phyloP scores from a whole-genome alignment of 2,888 invertebrate species.

The Reticulitermes lucifugus region DNA sequence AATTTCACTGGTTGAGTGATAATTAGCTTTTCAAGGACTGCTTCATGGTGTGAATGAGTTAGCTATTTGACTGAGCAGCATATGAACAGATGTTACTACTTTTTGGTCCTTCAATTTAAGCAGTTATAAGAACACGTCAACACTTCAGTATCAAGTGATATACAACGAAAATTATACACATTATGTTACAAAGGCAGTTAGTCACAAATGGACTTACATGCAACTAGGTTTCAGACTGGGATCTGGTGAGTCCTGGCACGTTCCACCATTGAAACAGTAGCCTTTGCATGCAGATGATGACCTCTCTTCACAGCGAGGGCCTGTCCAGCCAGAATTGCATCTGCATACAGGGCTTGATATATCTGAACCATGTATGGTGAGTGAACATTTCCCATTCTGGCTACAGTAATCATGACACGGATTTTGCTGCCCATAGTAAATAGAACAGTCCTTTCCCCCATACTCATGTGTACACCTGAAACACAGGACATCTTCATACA shows the following conservation, averaged over 20 bases:
- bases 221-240: conserved; percentile 61
- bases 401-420: conserved; percentile 70
- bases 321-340: conserved; percentile 71
- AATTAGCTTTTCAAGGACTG: too few species aligned
- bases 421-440: conserved; percentile 72
- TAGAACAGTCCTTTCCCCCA: conserved; percentile 70
- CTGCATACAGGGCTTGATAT: conserved; percentile 65
- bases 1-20: too few species aligned
- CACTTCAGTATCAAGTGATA: too few species aligned
- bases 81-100: too few species aligned
- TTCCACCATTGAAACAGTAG: conserved; percentile 69
- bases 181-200: not conserved
- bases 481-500: not conserved
- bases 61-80: too few species aligned
- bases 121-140: too few species aligned
- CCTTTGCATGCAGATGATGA: conserved; percentile 62
- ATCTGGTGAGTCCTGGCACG: conserved; percentile 64
- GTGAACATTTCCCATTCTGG: conserved; percentile 70
- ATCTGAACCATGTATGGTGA: conserved; percentile 58
- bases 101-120: too few species aligned
- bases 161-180: not conserved
- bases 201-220: conserved; percentile 59
- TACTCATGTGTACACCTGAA: conserved; percentile 67
- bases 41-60: too few species aligned
- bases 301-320: conserved; percentile 66